Percentiles rank a stretch among this genome's conserved stretches.
Evolutionary conservation across 2,888 invertebrate genomes (phyloP).

Genomic region (Tetheella fluctuosa): DNA sequence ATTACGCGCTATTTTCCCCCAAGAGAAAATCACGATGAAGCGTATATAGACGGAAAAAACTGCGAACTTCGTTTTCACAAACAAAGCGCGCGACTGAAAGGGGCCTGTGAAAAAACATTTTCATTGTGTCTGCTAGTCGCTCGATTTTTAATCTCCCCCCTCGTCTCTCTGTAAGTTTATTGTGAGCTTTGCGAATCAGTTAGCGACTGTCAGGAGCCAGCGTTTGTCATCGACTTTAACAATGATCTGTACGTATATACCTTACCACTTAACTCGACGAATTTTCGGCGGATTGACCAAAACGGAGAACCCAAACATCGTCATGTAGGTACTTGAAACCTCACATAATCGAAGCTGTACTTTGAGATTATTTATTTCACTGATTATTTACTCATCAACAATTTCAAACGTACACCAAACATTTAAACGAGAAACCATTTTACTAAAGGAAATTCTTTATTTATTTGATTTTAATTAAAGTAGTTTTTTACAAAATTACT

Average conservation of each 20-base stretch:
- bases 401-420: no score
- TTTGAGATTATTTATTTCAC: background rate
- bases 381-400: no score
- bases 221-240: conserved; percentile 45
- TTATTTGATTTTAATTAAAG: no score
- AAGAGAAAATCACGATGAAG: conserved; percentile 71
- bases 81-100: conserved; percentile 77
- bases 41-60: conserved; percentile 71
- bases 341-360: background rate
- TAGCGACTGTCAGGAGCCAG: conserved; percentile 56
- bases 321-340: background rate
- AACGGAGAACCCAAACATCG: background rate
- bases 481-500: no score
- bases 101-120: conserved; percentile 80
- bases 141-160: conserved; percentile 81
- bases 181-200: conserved; percentile 68
- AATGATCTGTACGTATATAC: conserved; percentile 15
- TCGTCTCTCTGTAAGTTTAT: conserved; percentile 74
- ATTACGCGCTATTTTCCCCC: conserved; percentile 70
- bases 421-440: no score
- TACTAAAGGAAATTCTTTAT: no score
- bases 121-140: conserved; percentile 80
- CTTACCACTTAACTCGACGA: conserved; percentile 6
- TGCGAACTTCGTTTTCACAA: conserved; percentile 80
- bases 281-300: conserved; percentile 8